phyloP scores from a whole-genome alignment of 2,888 invertebrate species.

The Orchesella flavescens region DNA sequence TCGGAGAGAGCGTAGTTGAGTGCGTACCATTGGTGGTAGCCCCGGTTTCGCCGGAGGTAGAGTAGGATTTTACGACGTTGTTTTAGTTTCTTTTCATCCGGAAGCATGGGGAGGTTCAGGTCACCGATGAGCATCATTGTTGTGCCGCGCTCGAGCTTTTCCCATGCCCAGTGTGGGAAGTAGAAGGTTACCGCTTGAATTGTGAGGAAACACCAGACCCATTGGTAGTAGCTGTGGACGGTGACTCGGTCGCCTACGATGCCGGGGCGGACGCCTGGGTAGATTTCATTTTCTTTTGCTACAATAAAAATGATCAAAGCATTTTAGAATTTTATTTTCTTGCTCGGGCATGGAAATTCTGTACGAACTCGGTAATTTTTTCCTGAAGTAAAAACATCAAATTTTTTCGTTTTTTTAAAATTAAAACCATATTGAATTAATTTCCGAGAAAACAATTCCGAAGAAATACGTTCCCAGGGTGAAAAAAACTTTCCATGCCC shows the following conservation, averaged over 20 bases:
- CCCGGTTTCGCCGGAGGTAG: constrained; percentile 63
- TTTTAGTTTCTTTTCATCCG: constrained; percentile 66
- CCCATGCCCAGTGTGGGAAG: constrained; percentile 68
- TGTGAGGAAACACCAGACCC: constrained; percentile 63
- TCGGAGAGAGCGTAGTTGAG: constrained; percentile 53
- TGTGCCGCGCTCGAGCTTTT: constrained; percentile 64
- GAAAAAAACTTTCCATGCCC: too few species aligned
- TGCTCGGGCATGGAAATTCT: too few species aligned
- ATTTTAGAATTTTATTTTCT: not conserved
- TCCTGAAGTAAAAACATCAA: too few species aligned
- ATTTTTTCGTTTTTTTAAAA: too few species aligned
- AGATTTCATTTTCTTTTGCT: constrained; percentile 66
- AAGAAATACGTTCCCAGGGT: too few species aligned
- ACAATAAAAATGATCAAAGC: constrained; percentile 1
- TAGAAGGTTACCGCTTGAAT: constrained; percentile 73
- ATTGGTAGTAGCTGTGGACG: constrained; percentile 72
- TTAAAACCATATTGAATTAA: too few species aligned
- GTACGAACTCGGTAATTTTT: too few species aligned
- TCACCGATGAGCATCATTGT: constrained; percentile 66
- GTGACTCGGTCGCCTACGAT: constrained; percentile 69
- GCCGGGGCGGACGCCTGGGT: constrained; percentile 73
- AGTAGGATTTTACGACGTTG: constrained; percentile 60
- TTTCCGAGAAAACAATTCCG: too few species aligned
- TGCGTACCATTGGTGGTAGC: constrained; percentile 60
- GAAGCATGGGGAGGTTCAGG: constrained; percentile 63